Percentiles rank a stretch among this genome's conserved stretches.
Conservation (phyloP, 1,140 invertebrate species). For the Musca domestica region DNA sequence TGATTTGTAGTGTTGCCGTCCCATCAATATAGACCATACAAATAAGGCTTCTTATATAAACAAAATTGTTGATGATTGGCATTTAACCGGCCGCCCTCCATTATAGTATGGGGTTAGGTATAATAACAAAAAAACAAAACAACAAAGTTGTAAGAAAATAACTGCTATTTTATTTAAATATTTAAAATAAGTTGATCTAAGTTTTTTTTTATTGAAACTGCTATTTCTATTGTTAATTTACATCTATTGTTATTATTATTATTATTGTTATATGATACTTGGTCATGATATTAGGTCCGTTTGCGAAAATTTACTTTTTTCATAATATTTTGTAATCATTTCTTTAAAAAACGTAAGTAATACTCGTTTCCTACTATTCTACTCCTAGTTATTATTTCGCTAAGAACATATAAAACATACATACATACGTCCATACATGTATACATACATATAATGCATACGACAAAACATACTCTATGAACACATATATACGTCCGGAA, state of each 20-base stretch:
- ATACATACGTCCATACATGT: too few relatives aligned
- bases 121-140: background rate
- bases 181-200: too few relatives aligned
- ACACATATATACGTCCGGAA: background rate
- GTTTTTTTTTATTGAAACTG: too few relatives aligned
- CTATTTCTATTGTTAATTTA: too few relatives aligned
- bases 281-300: slow-evolving; percentile 6
- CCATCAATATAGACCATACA: background rate
- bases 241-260: too few relatives aligned
- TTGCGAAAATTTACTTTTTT: slow-evolving; percentile 22
- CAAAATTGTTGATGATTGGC: too few relatives aligned
- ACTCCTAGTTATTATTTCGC: background rate
- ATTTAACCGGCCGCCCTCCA: too few relatives aligned
- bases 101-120: too few relatives aligned
- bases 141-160: background rate
- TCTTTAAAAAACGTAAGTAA: slow-evolving; percentile 22
- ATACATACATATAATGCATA: background rate
- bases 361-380: too few relatives aligned
- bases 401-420: too few relatives aligned
- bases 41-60: slow-evolving; percentile 3
- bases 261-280: too few relatives aligned
- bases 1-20: slow-evolving; percentile 10
- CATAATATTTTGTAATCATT: slow-evolving; percentile 21
- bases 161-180: too few relatives aligned
- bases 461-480: background rate